phyloP scores from a whole-genome alignment of 2,888 invertebrate genomes.

The Coleophora flavipennella region DNA sequence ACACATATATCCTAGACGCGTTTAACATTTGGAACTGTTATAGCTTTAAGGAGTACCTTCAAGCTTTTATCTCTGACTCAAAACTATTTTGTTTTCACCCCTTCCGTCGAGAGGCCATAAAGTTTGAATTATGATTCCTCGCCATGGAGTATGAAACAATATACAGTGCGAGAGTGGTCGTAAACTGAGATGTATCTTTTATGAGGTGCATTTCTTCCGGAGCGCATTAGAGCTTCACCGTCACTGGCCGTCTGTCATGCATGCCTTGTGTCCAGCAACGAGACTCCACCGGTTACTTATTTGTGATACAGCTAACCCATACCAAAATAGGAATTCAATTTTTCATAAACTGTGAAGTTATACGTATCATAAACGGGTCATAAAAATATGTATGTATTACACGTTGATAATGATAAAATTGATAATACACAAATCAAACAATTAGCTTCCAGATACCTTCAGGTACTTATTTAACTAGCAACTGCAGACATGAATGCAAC shows the following conservation, averaged over 20 bases:
- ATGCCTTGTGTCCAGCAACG: conserved; percentile 3
- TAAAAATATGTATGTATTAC: too few species aligned
- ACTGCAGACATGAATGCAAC: too few species aligned
- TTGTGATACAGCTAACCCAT: conserved; percentile 8
- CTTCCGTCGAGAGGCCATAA: conserved; percentile 1
- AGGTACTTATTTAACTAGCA: too few species aligned
- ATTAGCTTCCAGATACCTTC: too few species aligned
- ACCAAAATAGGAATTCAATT: too few species aligned
- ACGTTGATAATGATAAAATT: too few species aligned
- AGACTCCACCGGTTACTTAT: conserved; percentile 11
- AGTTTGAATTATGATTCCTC: conserved; percentile 14
- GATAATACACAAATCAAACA: too few species aligned
- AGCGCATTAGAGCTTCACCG: conserved; percentile 31
- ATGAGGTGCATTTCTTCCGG: conserved; percentile 35
- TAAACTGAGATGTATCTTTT: conserved; percentile 28
- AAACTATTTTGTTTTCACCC: background rate
- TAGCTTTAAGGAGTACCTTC: too few species aligned
- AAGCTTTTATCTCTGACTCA: too few species aligned
- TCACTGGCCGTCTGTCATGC: conserved; percentile 18
- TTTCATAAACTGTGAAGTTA: background rate
- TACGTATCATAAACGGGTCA: background rate
- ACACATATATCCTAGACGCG: too few species aligned
- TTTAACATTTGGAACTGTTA: too few species aligned
- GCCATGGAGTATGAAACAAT: background rate
- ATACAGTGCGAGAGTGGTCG: background rate